These are phyloP conservation scores for Drosophila stalkeri DNA, from an alignment of 2,888 invertebrate species.

Conservation along the genomic window DNA sequence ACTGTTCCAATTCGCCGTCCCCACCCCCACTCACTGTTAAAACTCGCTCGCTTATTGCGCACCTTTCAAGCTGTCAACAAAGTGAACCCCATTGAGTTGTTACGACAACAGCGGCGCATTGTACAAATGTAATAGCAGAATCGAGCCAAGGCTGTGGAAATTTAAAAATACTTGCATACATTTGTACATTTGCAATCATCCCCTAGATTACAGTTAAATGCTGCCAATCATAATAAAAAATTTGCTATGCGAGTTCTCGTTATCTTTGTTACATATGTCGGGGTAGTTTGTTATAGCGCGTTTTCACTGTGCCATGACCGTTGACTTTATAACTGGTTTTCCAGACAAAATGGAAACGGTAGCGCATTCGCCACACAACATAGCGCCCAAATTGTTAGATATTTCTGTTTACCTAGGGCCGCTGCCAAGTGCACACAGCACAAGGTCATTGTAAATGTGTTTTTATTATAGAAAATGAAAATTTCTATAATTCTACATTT, in stretches of 20 bases:
- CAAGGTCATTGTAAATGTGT: slow-evolving; percentile 66
- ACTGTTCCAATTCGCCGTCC: slow-evolving; percentile 36
- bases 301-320: slow-evolving; percentile 62
- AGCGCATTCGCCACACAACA: slow-evolving; percentile 35
- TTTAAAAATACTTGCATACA: slow-evolving; percentile 18
- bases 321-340: slow-evolving; percentile 71
- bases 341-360: slow-evolving; percentile 36
- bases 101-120: slow-evolving; percentile 41
- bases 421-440: slow-evolving; percentile 38
- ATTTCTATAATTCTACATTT: slow-evolving; percentile 35
- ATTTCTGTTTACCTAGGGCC: slow-evolving; percentile 40
- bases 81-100: slow-evolving; percentile 65
- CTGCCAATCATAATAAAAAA: slow-evolving; percentile 55
- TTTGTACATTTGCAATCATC: slow-evolving; percentile 15
- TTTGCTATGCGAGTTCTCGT: background rate
- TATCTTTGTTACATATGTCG: background rate
- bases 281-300: slow-evolving; percentile 27
- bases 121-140: slow-evolving; percentile 24
- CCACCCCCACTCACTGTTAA: slow-evolving; percentile 20
- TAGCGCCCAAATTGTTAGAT: slow-evolving; percentile 40
- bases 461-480: slow-evolving; percentile 19
- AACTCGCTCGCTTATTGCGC: slow-evolving; percentile 62
- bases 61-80: slow-evolving; percentile 59
- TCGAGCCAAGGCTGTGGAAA: slow-evolving; percentile 30
- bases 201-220: slow-evolving; percentile 24